A percentile compares a stretch with the other conserved stretches of the same genome.
These are phyloP conservation scores for Maconellicoccus hirsutus DNA, from an alignment of 1,140 invertebrate species.

Conservation along the genomic window DNA sequence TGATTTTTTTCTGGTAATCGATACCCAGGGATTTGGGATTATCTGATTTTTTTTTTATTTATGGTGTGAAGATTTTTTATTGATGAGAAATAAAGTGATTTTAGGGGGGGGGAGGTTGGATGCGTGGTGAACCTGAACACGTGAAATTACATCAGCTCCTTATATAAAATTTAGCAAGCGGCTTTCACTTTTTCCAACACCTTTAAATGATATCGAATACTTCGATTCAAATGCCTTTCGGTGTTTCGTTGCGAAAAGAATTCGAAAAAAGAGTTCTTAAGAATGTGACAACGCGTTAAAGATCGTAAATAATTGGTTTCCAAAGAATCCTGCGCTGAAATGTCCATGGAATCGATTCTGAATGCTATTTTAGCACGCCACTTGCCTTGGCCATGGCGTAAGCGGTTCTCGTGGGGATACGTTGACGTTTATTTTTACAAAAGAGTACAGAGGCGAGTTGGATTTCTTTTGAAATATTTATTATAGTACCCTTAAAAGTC, in stretches of 20 bases:
- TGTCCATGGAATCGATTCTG: neutral
- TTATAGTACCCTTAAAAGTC: constrained; percentile 7
- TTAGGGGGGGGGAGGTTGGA: too few relatives aligned
- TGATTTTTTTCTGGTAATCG: neutral
- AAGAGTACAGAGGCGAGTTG: neutral
- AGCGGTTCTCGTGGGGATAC: constrained; percentile 11
- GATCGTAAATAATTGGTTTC: constrained; percentile 20
- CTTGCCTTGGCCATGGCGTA: neutral
- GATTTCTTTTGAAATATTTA: constrained; percentile 18
- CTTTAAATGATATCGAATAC: too few relatives aligned
- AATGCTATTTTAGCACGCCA: constrained; percentile 21
- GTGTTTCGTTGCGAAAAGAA: neutral
- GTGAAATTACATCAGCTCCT: too few relatives aligned
- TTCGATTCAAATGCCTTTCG: too few relatives aligned
- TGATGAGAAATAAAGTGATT: too few relatives aligned
- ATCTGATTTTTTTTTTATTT: neutral
- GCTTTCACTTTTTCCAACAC: too few relatives aligned
- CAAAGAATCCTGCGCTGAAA: constrained; percentile 5
- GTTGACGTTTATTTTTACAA: constrained; percentile 11
- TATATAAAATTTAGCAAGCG: too few relatives aligned
- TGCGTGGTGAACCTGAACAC: too few relatives aligned
- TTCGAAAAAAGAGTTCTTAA: neutral
- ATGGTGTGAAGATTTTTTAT: neutral
- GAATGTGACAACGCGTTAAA: constrained; percentile 22
- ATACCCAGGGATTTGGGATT: neutral